phyloP scores from a whole-genome alignment of 2,113 vertebrate genomes.

The Chamaetylas fuelleborni region DNA sequence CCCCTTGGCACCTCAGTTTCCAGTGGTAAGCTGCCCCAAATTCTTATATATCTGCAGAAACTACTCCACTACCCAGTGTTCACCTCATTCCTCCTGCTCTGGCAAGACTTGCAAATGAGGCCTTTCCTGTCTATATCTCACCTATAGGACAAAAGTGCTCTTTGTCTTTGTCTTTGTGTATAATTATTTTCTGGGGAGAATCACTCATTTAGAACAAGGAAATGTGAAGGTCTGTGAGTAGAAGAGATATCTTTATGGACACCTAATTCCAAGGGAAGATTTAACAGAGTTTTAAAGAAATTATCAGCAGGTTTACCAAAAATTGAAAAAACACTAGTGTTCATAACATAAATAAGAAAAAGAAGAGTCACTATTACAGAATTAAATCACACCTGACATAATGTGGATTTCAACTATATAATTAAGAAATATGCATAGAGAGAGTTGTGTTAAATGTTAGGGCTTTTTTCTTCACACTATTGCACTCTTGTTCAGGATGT shows the following conservation, averaged over 20 bases:
- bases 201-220: not conserved
- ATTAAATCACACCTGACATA: not conserved
- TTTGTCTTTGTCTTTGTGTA: not conserved
- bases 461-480: not conserved
- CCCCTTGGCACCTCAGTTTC: not conserved
- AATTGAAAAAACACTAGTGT: not conserved
- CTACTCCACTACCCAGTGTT: rapidly evolving
- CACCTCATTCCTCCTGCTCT: not conserved
- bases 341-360: not conserved
- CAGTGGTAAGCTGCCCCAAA: not conserved
- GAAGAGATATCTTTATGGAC: not conserved
- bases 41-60: not conserved
- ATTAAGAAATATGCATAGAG: not conserved
- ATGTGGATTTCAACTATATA: not conserved
- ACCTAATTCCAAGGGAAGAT: not conserved
- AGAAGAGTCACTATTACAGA: not conserved
- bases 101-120: not conserved
- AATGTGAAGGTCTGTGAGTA: not conserved
- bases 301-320: not conserved
- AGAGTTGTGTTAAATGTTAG: not conserved
- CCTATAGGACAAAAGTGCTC: not conserved
- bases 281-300: not conserved
- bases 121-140: not conserved
- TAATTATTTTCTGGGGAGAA: not conserved
- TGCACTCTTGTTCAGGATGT: not conserved